These are phyloP conservation scores for Saccostrea echinata DNA, from an alignment of 1,140 invertebrate genomes.

Conservation along the genomic window DNA sequence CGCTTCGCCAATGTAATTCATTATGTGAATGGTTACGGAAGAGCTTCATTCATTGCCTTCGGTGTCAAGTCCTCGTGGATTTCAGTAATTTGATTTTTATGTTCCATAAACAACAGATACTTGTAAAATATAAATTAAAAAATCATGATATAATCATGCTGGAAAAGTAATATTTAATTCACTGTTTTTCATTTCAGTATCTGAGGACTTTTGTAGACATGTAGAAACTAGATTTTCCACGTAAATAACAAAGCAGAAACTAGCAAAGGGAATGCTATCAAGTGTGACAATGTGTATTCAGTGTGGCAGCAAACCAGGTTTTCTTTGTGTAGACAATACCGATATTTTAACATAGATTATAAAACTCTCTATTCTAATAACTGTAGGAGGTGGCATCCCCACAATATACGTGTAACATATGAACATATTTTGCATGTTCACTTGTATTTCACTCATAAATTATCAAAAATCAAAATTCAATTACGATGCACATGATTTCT, in stretches of 20 bases:
- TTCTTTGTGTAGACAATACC: neutral
- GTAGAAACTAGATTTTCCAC: neutral
- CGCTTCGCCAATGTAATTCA: slow-evolving; percentile 17
- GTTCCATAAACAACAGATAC: neutral
- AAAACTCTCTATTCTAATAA: too few species aligned
- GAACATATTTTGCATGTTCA: too few species aligned
- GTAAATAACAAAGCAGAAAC: neutral
- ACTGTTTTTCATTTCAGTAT: neutral
- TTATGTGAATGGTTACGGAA: neutral
- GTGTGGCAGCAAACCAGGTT: neutral
- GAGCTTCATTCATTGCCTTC: slow-evolving; percentile 11
- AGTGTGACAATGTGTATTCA: neutral
- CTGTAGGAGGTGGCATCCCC: too few species aligned
- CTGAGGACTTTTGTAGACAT: neutral
- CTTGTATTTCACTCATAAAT: too few species aligned
- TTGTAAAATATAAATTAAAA: slow-evolving; percentile 17
- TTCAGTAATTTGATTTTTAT: slow-evolving; percentile 9
- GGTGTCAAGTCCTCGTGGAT: neutral
- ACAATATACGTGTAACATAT: too few species aligned
- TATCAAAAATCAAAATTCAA: too few species aligned
- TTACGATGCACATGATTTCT: too few species aligned
- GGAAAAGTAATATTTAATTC: neutral
- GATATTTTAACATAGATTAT: too few species aligned
- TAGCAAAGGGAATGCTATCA: neutral
- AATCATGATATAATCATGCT: neutral